Percentiles rank a stretch among this genome's conserved stretches.
phyloP scores from a whole-genome alignment of 2,113 vertebrate species.

The Tiliqua scincoides region DNA sequence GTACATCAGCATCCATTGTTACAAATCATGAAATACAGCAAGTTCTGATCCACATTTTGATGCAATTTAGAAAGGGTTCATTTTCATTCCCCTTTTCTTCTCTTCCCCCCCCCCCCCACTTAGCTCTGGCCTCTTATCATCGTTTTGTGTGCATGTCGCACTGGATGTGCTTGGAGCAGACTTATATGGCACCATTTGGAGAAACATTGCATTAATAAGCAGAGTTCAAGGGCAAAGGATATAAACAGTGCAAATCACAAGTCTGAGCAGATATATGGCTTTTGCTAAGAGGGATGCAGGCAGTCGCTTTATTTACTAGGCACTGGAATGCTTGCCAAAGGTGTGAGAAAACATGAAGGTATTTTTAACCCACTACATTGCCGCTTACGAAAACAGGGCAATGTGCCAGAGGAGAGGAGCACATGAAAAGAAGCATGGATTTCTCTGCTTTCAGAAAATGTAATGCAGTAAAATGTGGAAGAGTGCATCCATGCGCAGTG shows the following conservation, averaged over 20 bases:
- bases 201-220: slow-evolving; percentile 89
- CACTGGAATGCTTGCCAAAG: slow-evolving; percentile 69
- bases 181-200: slow-evolving; percentile 86
- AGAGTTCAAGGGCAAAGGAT: slow-evolving; percentile 90
- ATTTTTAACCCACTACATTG: slow-evolving; percentile 62
- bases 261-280: slow-evolving; percentile 86
- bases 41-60: slow-evolving; percentile 56
- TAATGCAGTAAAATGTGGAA: slow-evolving; percentile 10
- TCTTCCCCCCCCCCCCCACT: background rate
- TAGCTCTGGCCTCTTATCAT: slow-evolving; percentile 66
- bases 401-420: slow-evolving; percentile 41
- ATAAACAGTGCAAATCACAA: slow-evolving; percentile 87
- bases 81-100: background rate
- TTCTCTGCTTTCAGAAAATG: slow-evolving; percentile 45
- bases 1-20: slow-evolving; percentile 48
- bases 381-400: slow-evolving; percentile 60
- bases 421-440: background rate
- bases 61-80: slow-evolving; percentile 52
- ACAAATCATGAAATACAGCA: slow-evolving; percentile 46
- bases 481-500: background rate
- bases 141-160: slow-evolving; percentile 74
- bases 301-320: slow-evolving; percentile 86
- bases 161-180: slow-evolving; percentile 80
- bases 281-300: slow-evolving; percentile 84
- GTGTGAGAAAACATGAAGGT: slow-evolving; percentile 62